phyloP scores from a whole-genome alignment of 2,888 invertebrate genomes.

The Agonopterix heracliana region DNA sequence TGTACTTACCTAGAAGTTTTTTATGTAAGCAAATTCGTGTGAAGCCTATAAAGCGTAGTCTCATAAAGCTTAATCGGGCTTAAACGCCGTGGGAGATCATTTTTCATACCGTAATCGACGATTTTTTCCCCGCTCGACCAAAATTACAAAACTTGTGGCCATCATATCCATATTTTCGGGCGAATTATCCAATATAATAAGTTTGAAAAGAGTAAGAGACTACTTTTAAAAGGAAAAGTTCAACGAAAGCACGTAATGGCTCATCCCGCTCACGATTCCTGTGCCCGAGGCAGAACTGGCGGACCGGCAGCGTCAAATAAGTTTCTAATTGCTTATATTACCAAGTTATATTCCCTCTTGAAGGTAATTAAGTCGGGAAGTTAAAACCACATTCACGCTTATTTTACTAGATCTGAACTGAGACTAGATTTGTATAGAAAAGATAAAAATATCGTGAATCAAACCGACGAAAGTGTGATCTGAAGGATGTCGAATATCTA shows the following conservation, averaged over 20 bases:
- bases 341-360: constrained; percentile 72
- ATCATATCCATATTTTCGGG: constrained; percentile 69
- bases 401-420: constrained; percentile 38
- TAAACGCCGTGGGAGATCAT: constrained; percentile 51
- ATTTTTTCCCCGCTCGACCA: constrained; percentile 50
- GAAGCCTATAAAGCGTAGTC: constrained; percentile 20
- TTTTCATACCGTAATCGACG: constrained; percentile 56
- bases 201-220: constrained; percentile 71
- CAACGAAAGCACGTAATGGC: constrained; percentile 70
- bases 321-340: constrained; percentile 77
- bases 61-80: constrained; percentile 35
- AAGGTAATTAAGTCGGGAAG: constrained; percentile 69
- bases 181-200: constrained; percentile 73
- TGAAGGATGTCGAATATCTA: too few relatives aligned
- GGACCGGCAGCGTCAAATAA: constrained; percentile 74
- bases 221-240: constrained; percentile 76
- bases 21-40: background rate
- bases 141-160: constrained; percentile 68
- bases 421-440: constrained; percentile 16
- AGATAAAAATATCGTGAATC: background rate
- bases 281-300: constrained; percentile 67
- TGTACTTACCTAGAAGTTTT: background rate
- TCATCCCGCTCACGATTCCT: constrained; percentile 72
- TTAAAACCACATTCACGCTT: constrained; percentile 62
- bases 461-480: constrained; percentile 8